A percentile compares a stretch with the other conserved stretches of the same genome.
Conservation (phyloP, 2,113 vertebrate genomes). For the Rhinopomastus cyanomelas region DNA sequence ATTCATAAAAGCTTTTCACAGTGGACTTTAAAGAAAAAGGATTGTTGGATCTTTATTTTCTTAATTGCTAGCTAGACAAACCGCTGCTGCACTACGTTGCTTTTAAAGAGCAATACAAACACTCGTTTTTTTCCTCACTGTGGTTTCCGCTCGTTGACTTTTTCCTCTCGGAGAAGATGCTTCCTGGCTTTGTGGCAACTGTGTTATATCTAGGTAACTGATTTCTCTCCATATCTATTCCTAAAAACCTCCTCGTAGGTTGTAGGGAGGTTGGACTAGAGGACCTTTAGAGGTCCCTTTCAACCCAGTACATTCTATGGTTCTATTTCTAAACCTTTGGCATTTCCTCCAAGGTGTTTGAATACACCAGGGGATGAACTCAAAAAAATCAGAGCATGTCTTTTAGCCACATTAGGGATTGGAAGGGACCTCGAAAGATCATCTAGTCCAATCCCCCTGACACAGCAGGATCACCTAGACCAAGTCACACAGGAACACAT, state of each 20-base stretch:
- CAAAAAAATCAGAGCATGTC: background rate
- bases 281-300: too few relatives aligned
- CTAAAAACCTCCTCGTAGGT: background rate
- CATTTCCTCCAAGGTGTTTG: background rate
- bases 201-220: background rate
- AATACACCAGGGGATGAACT: accelerated
- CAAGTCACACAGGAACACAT: too few relatives aligned
- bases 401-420: too few relatives aligned
- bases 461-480: too few relatives aligned
- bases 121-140: background rate
- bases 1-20: constrained; percentile 1
- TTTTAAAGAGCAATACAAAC: background rate
- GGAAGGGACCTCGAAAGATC: too few relatives aligned
- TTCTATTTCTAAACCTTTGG: background rate
- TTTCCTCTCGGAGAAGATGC: background rate
- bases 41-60: background rate
- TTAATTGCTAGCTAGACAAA: background rate
- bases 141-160: background rate
- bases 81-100: background rate
- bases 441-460: too few relatives aligned
- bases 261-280: too few relatives aligned
- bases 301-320: too few relatives aligned
- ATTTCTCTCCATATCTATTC: background rate
- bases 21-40: background rate
- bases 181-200: background rate